These are phyloP conservation scores for Otus sunia DNA, from an alignment of 2,113 vertebrate species.

Conservation along the genomic window DNA sequence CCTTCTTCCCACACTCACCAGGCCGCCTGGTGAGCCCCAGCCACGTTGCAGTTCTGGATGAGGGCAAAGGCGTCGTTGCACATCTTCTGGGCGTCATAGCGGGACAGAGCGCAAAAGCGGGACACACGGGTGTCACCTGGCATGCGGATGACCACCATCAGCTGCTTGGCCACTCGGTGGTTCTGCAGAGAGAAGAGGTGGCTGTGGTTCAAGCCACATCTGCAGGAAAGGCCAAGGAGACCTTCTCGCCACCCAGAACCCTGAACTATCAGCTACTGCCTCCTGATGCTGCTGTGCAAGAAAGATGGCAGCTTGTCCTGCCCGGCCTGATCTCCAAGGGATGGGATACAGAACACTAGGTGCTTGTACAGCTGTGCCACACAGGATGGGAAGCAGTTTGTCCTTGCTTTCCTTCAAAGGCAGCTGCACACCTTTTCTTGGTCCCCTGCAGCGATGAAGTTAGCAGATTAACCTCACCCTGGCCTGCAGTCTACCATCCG, in stretches of 20 bases:
- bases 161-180: constrained; percentile 83
- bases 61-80: constrained; percentile 83
- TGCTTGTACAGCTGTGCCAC: background rate
- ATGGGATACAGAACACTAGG: background rate
- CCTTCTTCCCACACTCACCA: constrained; percentile 78
- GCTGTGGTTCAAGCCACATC: constrained; percentile 1
- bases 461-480: background rate
- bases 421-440: background rate
- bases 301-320: background rate
- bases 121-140: constrained; percentile 83
- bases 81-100: constrained; percentile 88
- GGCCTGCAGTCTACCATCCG: background rate
- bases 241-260: background rate
- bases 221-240: background rate
- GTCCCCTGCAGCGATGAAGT: background rate
- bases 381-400: background rate
- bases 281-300: background rate
- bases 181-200: constrained; percentile 77
- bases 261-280: background rate
- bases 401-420: background rate
- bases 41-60: constrained; percentile 87
- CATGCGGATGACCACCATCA: constrained; percentile 84
- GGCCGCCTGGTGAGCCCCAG: constrained; percentile 83
- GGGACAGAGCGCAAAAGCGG: constrained; percentile 85
- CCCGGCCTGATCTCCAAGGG: background rate